Conservation (phyloP, 2,888 invertebrate species). For the Sphaeridia pumilis region DNA sequence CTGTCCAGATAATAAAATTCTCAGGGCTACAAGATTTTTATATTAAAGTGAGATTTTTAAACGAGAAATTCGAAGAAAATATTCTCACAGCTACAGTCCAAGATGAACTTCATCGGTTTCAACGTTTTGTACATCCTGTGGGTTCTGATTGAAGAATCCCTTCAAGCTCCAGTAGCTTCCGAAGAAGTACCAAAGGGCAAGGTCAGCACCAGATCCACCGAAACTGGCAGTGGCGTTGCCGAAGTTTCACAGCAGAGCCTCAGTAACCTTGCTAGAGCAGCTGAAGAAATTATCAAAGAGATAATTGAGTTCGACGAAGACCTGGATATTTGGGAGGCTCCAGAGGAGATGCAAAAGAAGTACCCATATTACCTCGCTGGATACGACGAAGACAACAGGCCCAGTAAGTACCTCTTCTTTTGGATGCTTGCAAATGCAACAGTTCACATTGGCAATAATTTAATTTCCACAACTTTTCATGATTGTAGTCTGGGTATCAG, state of each 20-base stretch:
- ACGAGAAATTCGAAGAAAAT: background rate
- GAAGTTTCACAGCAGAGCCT: background rate
- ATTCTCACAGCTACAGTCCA: background rate
- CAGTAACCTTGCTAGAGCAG: background rate
- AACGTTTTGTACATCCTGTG: conserved; percentile 1
- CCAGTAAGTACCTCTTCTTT: background rate
- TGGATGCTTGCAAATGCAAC: background rate
- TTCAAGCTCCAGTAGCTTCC: background rate
- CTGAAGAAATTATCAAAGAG: background rate
- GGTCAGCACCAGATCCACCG: background rate
- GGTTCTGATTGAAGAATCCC: background rate
- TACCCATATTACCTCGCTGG: background rate
- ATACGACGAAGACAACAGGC: background rate
- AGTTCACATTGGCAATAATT: no score
- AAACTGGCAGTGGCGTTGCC: background rate
- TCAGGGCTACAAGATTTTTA: no score
- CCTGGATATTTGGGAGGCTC: background rate
- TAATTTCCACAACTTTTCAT: background rate
- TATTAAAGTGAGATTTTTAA: background rate
- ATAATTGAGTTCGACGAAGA: background rate
- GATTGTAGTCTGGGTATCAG: background rate
- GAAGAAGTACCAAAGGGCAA: background rate
- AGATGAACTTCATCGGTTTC: background rate
- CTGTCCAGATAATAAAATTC: no score
- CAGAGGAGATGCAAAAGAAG: background rate